phyloP scores from a whole-genome alignment of 2,797 vertebrate genomes.

The Coendou prehensilis region DNA sequence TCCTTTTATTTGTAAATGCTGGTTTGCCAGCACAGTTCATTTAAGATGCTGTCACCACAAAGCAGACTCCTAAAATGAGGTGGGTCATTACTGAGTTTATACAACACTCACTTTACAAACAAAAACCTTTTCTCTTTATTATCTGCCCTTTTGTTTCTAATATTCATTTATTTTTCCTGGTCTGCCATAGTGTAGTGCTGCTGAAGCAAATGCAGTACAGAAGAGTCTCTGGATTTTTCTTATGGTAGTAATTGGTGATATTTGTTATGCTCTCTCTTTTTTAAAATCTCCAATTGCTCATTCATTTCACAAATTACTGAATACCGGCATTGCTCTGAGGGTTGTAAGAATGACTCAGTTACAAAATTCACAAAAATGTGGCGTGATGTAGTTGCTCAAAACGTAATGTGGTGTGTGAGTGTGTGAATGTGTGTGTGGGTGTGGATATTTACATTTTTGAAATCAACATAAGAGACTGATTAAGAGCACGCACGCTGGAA shows the following conservation, averaged over 20 bases:
- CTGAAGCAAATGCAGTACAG: background rate
- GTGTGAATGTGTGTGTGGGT: background rate
- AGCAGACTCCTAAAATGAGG: background rate
- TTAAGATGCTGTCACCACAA: background rate
- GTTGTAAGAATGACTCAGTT: constrained; percentile 39
- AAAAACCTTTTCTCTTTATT: background rate
- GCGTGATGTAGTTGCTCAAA: constrained; percentile 18
- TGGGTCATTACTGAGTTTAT: background rate
- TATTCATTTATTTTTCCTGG: background rate
- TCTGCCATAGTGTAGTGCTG: background rate
- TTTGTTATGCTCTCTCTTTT: background rate
- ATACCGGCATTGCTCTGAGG: constrained; percentile 30
- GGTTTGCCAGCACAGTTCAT: background rate
- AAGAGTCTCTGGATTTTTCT: constrained; percentile 5
- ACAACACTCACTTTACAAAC: constrained; percentile 22
- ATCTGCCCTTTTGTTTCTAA: background rate
- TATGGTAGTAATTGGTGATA: background rate
- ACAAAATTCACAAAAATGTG: constrained; percentile 11
- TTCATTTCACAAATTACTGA: background rate
- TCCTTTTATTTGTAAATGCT: constrained; percentile 22
- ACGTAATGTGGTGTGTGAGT: background rate
- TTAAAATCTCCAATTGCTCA: background rate
- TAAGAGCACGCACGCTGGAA: background rate
- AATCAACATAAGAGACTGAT: background rate
- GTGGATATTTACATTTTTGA: constrained; percentile 44